Base-by-base conservation (phyloP, 2,888 invertebrate species). In the Alsophila aescularia region DNA sequence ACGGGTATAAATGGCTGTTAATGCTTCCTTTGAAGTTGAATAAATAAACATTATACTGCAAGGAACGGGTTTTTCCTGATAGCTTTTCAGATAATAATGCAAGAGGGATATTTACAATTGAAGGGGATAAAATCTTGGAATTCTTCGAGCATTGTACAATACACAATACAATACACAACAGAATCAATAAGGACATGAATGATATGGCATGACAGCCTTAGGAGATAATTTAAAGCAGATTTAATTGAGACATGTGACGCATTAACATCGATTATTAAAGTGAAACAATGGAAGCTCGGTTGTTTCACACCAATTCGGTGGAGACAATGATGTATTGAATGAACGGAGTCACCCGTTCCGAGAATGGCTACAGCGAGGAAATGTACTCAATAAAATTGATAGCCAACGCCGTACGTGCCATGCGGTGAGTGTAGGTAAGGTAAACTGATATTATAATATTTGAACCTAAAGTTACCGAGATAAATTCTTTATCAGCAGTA, bases 281-380 rank as follows among this genome's bases (percentile, higher is more conserved):
- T 29, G 14, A 37, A 58, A 64, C 64, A 66, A 62, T 66, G 35
- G 60, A 45, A 27, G 41, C 55, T 49, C 56, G 40, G 58, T 58
- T 58, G 45, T 51, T 60, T 64, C 64, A 64, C 63, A 58, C 64
- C 67, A 67, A 69, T 70, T 64, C 62, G 54, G 63, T 53, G 47
- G 58, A 67, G 62, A 74, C 74, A 73, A 72, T 73, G 67, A 70
- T 64, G 62, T 64, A 68, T 66, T 59, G 58, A 67, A 59, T 56
- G 54, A 58, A 61, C 66, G 64, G 66, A 69, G 66, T 64, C 63
- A 64, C 66, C 56, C 62, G 32, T 62, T 63, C 62, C 60, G 50
- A 66, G 66, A 70, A 72, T 66, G 67, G 62, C 64, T 64, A 64
- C 58, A 60, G 53, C 53, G 58, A 62, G 62, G 64, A 63, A 67